These are phyloP conservation scores for Idaea dimidiata DNA, from an alignment of 2,888 invertebrate species.

Conservation along the genomic window DNA sequence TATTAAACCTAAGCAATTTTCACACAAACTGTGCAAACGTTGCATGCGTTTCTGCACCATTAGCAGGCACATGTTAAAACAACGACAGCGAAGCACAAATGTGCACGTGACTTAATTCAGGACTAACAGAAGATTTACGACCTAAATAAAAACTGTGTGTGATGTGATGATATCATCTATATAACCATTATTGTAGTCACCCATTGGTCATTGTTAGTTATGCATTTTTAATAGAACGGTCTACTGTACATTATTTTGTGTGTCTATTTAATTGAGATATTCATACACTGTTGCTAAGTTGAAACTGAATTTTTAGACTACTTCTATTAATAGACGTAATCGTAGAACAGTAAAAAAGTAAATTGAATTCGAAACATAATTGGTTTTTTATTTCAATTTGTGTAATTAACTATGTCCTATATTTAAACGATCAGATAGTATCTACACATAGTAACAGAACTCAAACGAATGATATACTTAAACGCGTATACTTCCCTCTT, in stretches of 20 bases:
- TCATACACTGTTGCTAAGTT: neutral
- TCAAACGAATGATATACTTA: too few species aligned
- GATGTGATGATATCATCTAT: slow-evolving; percentile 8
- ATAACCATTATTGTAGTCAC: neutral
- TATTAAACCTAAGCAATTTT: slow-evolving; percentile 4
- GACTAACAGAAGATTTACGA: slow-evolving; percentile 22
- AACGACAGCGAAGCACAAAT: slow-evolving; percentile 11
- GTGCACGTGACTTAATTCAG: slow-evolving; percentile 22
- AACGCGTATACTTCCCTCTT: too few species aligned
- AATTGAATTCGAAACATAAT: too few species aligned
- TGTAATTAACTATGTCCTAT: too few species aligned
- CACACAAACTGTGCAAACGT: slow-evolving; percentile 8
- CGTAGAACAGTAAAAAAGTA: too few species aligned
- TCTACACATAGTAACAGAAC: too few species aligned
- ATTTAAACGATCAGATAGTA: too few species aligned
- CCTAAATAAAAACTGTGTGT: slow-evolving; percentile 10
- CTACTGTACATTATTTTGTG: neutral
- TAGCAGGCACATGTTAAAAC: slow-evolving; percentile 21
- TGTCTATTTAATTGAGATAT: neutral
- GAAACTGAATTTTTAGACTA: neutral
- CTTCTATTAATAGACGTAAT: neutral
- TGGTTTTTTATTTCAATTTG: too few species aligned
- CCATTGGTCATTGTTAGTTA: neutral
- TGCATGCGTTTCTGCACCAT: slow-evolving; percentile 23
- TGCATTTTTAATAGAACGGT: neutral